phyloP scores from a whole-genome alignment of 2,113 vertebrate genomes.

The Zootoca vivipara region DNA sequence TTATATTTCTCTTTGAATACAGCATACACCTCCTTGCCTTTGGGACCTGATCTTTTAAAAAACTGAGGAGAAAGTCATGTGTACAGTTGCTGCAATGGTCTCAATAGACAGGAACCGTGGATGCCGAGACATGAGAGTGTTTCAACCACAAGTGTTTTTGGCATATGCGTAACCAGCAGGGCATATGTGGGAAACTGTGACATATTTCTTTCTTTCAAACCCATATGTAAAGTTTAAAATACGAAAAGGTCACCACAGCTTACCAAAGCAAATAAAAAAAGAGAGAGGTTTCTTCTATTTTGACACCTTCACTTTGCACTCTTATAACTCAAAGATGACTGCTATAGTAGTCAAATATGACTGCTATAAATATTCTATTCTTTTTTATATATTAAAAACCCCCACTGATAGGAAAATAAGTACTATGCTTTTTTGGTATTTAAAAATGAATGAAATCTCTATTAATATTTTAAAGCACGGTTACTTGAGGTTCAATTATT shows the following conservation, averaged over 20 bases:
- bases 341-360: neutral
- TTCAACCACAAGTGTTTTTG: conserved; percentile 21
- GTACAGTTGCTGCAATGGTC: neutral
- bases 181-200: neutral
- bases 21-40: neutral
- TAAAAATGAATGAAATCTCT: conserved; percentile 45
- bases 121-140: neutral
- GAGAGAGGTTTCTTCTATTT: conserved; percentile 6
- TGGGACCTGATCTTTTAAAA: conserved; percentile 18
- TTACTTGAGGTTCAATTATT: conserved; percentile 10
- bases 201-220: conserved; percentile 19
- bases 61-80: neutral
- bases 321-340: neutral
- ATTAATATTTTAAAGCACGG: conserved; percentile 39
- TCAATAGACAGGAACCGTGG: conserved; percentile 26
- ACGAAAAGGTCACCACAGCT: neutral
- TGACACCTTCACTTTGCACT: conserved; percentile 35
- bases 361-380: conserved; percentile 33
- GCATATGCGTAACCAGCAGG: neutral
- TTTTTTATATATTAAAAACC: neutral
- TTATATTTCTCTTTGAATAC: conserved; percentile 18
- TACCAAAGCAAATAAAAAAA: conserved; percentile 1
- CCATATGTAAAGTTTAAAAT: conserved; percentile 2
- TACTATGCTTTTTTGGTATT: conserved; percentile 10
- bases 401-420: neutral